Conservation (phyloP, 1,140 invertebrate species). For the Glossosoma conforme region DNA sequence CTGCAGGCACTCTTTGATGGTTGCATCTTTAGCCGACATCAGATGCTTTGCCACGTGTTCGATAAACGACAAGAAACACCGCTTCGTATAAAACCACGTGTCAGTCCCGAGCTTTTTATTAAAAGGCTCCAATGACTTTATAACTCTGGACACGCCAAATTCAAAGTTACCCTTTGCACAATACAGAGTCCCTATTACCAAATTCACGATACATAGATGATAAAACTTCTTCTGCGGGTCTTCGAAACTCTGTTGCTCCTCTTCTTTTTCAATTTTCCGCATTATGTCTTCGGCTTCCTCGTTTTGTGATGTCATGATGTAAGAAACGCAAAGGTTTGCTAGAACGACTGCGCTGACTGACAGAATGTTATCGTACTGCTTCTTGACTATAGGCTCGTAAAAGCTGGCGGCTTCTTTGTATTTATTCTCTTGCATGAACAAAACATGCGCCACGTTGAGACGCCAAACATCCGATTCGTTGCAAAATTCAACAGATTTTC, state of each 20-base stretch:
- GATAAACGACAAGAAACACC: conserved; percentile 89
- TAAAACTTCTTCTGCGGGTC: conserved; percentile 94
- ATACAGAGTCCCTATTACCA: conserved; percentile 98
- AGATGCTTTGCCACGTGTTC: conserved; percentile 91
- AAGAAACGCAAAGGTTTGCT: conserved; percentile 97
- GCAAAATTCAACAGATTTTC: conserved; percentile 97
- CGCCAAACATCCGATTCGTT: conserved; percentile 97
- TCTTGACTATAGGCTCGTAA: conserved; percentile 97
- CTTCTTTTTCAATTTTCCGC: conserved; percentile 97
- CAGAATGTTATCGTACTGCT: conserved; percentile 93
- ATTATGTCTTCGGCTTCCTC: conserved; percentile 99
- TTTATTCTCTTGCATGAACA: conserved; percentile 99
- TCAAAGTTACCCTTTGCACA: conserved; percentile 99
- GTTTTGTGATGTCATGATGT: conserved; percentile 98
- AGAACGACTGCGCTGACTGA: conserved; percentile 94
- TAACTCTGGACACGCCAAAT: conserved; percentile 96
- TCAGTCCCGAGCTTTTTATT: conserved; percentile 93
- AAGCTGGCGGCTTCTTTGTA: conserved; percentile 97
- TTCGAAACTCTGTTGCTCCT: conserved; percentile 87
- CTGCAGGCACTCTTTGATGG: conserved; percentile 84
- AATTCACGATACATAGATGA: conserved; percentile 97
- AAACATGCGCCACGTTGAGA: conserved; percentile 95
- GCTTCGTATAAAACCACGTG: conserved; percentile 96
- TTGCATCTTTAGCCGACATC: conserved; percentile 81
- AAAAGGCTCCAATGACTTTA: conserved; percentile 94